Evolutionary conservation across 2,797 vertebrate genomes (phyloP).

Genomic region (Acipenser oxyrinchus): DNA sequence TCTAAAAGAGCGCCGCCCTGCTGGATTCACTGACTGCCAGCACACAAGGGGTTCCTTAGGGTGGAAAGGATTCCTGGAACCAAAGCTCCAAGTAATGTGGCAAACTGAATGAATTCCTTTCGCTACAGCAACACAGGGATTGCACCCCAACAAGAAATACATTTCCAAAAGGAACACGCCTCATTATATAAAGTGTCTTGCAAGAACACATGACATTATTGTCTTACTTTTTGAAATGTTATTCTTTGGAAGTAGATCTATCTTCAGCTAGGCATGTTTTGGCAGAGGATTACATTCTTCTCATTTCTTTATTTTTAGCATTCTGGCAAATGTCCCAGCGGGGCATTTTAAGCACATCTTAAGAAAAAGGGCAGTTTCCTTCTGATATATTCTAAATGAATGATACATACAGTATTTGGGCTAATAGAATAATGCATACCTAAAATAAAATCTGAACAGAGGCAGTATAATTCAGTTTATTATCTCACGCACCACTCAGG

Average conservation of each 20-base stretch:
- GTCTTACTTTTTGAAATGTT: slow-evolving; percentile 35
- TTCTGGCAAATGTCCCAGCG: slow-evolving; percentile 45
- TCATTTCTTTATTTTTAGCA: slow-evolving; percentile 49
- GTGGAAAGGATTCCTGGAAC: slow-evolving; percentile 7
- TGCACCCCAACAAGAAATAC: slow-evolving; percentile 46
- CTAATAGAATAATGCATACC: no score
- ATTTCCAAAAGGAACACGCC: slow-evolving; percentile 35
- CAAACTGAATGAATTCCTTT: slow-evolving; percentile 36
- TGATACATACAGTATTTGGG: no score
- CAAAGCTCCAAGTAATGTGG: slow-evolving; percentile 47
- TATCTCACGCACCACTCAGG: no score
- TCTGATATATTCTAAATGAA: no score
- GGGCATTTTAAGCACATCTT: not conserved
- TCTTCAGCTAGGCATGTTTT: slow-evolving; percentile 39
- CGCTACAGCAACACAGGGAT: slow-evolving; percentile 50
- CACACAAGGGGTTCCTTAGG: no score
- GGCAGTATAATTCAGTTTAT: no score
- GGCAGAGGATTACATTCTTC: slow-evolving; percentile 45
- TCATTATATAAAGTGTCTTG: slow-evolving; percentile 26
- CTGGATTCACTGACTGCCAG: no score
- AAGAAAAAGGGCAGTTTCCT: no score
- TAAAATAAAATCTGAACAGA: no score
- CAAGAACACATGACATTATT: slow-evolving; percentile 47
- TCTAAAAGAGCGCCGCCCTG: no score
- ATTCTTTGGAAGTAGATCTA: slow-evolving; percentile 43